phyloP scores from a whole-genome alignment of 2,888 invertebrate species.

The Volucella zonaria region DNA sequence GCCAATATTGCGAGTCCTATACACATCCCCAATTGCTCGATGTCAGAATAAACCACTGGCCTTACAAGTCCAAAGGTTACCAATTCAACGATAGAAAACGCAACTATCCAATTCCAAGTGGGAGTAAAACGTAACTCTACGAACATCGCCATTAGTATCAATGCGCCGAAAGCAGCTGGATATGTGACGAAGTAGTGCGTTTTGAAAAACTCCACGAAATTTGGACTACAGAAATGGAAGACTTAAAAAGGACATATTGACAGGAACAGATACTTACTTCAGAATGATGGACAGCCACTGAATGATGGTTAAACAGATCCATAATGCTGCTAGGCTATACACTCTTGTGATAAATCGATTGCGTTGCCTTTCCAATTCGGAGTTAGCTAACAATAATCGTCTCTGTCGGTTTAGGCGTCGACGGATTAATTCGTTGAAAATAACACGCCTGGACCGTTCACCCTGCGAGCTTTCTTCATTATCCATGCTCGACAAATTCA shows the following conservation, averaged over 20 bases:
- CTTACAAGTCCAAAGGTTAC: conserved; percentile 14
- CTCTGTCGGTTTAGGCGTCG: no score
- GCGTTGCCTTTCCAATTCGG: background rate
- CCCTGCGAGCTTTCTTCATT: no score
- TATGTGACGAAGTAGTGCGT: background rate
- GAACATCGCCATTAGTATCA: conserved; percentile 31
- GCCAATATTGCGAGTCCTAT: background rate
- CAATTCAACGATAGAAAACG: conserved; percentile 35
- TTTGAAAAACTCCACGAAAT: conserved; percentile 3
- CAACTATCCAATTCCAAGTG: conserved; percentile 35
- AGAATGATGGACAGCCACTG: conserved; percentile 33
- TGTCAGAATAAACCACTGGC: background rate
- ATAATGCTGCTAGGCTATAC: conserved; percentile 5
- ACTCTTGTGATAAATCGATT: conserved; percentile 13
- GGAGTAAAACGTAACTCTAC: conserved; percentile 25
- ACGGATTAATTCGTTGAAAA: no score
- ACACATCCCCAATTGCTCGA: background rate
- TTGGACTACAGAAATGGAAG: no score
- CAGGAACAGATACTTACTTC: conserved; percentile 8
- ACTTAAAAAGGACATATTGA: no score
- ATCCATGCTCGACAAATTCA: no score
- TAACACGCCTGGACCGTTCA: no score
- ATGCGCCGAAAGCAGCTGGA: background rate
- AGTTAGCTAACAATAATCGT: no score
- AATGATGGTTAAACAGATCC: background rate